These are phyloP conservation scores for Cryptotermes secundus DNA, from an alignment of 1,140 invertebrate genomes.

Conservation along the genomic window DNA sequence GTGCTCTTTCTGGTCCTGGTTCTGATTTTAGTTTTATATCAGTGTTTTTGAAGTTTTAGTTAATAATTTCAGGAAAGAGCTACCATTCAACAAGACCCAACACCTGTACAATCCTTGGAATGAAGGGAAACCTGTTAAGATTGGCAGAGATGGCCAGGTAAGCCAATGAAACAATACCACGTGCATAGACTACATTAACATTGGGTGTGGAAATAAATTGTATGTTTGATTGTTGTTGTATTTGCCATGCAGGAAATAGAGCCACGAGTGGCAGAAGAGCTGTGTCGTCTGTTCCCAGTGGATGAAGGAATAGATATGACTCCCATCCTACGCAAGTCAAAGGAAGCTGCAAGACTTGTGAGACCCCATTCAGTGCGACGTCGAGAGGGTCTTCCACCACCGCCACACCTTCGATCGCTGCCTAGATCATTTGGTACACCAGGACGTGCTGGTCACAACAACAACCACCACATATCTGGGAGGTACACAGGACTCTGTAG, in stretches of 20 bases:
- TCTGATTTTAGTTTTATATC: no score
- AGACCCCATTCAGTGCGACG: slow-evolving; percentile 30
- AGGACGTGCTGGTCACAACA: slow-evolving; percentile 14
- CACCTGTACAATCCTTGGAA: slow-evolving; percentile 98
- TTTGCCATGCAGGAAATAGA: slow-evolving; percentile 81
- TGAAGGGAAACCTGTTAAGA: slow-evolving; percentile 97
- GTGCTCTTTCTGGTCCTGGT: no score
- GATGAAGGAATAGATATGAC: slow-evolving; percentile 92
- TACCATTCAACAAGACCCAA: slow-evolving; percentile 87
- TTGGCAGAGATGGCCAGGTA: slow-evolving; percentile 85
- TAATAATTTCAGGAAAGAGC: slow-evolving; percentile 65
- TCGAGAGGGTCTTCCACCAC: neutral
- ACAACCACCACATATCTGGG: slow-evolving; percentile 26
- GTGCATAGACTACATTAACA: neutral
- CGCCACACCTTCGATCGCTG: neutral
- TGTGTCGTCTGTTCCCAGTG: slow-evolving; percentile 91
- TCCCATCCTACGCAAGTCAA: slow-evolving; percentile 84
- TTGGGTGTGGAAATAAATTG: neutral
- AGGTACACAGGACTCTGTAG: slow-evolving; percentile 28
- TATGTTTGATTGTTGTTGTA: neutral
- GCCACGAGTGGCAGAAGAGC: slow-evolving; percentile 88
- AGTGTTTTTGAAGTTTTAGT: neutral
- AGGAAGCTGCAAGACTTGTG: slow-evolving; percentile 70
- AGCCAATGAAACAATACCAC: neutral
- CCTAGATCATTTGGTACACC: slow-evolving; percentile 14